phyloP scores from a whole-genome alignment of 2,113 vertebrate genomes.

The Chaetura pelagica region DNA sequence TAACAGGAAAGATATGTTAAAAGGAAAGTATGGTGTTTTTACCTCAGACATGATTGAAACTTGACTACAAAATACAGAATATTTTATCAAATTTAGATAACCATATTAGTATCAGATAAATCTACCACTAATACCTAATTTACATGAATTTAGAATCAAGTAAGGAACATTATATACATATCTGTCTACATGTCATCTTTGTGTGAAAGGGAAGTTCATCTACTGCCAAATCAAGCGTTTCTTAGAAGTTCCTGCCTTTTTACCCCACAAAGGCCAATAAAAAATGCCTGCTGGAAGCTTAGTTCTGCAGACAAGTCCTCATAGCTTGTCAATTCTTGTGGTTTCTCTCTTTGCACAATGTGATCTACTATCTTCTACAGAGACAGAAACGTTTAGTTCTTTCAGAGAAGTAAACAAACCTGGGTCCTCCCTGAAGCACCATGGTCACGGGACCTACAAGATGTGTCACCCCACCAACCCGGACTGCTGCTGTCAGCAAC shows the following conservation, averaged over 20 bases:
- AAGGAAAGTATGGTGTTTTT: background rate
- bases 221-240: background rate
- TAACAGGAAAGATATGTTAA: background rate
- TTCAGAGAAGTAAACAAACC: conserved; percentile 73
- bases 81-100: background rate
- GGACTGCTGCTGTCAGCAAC: conserved; percentile 91
- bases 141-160: background rate
- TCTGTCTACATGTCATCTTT: fast-evolving
- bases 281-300: background rate
- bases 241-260: background rate
- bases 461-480: conserved; percentile 94
- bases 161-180: background rate
- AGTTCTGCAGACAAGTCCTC: background rate
- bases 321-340: fast-evolving
- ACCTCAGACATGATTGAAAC: background rate
- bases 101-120: background rate
- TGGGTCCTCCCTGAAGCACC: conserved; percentile 96
- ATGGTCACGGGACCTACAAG: conserved; percentile 96
- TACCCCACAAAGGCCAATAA: background rate
- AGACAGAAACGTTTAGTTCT: background rate
- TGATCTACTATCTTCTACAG: background rate
- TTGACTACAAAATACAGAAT: background rate
- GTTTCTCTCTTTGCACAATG: fast-evolving
- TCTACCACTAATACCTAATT: background rate
- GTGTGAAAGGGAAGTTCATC: background rate